These are phyloP conservation scores for Psittacula cyanocephala DNA, from an alignment of 2,113 vertebrate genomes.

Conservation along the genomic window DNA sequence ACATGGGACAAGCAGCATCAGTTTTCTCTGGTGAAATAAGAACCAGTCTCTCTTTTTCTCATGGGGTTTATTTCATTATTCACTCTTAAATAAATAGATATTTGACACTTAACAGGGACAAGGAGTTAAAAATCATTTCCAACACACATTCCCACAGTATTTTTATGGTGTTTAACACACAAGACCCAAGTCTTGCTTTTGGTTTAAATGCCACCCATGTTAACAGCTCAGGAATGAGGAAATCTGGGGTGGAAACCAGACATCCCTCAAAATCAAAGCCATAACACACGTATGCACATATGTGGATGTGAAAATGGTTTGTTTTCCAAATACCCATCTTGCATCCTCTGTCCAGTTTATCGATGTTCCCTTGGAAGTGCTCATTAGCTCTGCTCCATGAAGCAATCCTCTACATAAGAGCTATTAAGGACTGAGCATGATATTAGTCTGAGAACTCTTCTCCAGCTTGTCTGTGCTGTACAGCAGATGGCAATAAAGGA, in stretches of 20 bases:
- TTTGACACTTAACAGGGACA: not conserved
- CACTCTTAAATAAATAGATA: not conserved
- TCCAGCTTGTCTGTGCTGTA: not conserved
- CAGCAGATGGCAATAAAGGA: conserved; percentile 49
- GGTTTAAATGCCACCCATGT: not conserved
- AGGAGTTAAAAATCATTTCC: not conserved
- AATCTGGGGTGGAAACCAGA: not conserved
- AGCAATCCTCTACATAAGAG: not conserved
- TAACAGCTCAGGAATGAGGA: not conserved
- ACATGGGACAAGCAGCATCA: not conserved
- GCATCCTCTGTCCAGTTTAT: not conserved
- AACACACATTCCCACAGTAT: not conserved
- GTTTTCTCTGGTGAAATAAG: not conserved
- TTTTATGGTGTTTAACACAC: not conserved
- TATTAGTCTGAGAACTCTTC: not conserved
- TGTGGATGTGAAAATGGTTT: not conserved
- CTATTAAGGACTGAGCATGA: not conserved
- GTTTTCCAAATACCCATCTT: not conserved
- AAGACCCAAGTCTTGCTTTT: not conserved
- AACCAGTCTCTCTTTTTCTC: not conserved
- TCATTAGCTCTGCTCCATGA: not conserved
- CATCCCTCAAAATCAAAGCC: not conserved
- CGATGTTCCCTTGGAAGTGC: not conserved
- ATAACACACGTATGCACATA: not conserved
- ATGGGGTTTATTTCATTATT: conserved; percentile 24